Base-by-base conservation (phyloP, 2,888 invertebrate genomes). In the Habrosyne pyritoides region DNA sequence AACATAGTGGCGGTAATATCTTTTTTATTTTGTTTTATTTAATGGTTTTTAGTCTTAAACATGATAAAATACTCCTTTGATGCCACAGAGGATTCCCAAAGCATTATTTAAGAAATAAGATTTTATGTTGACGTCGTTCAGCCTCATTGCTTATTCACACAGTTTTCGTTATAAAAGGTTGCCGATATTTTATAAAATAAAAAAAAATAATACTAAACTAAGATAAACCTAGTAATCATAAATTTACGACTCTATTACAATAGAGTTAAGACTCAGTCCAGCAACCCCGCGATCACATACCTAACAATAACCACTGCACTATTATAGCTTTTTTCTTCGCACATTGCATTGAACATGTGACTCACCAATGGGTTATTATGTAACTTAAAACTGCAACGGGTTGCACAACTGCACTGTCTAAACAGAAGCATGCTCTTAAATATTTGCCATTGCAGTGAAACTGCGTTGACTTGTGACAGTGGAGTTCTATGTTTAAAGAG, bases 321-420 rank as follows among this genome's bases (percentile, higher is more conserved):
- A 42, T 18, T 8, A 42, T 42, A 18, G 8, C 14, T 42, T 42
- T 42, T 42, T 42, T 18, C 36, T 48, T 52, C 53, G 47, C 55
- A 63, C 57, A 64, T 62, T 42, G 67, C 66, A 59, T 55, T 30
- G 47, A 42, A 14, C 18, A 50, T 21, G 47, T 26, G 22, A 49
- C 14, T 42, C 42, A 42, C 18, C 14, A 8, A n/a, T 42, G 18
- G 2, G 42, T 42, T 36, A 42, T 52, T 52, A 52, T 26, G 52
- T 26, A 52, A 52, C 46, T 21, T 1, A 5, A 22, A 24, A 46
- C 52, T 46, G 52, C 52, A 46, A 52, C 52, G 22, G 46, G 46
- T 52, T 52, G 52, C 52, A 50, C 30, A 50, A 50, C 21, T 21
- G 18, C 14, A 42, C 50, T 50, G 50, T 50, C 50, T 50, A 28